Base-by-base conservation (phyloP, 1,140 invertebrate genomes). In the Parasteatoda tepidariorum region DNA sequence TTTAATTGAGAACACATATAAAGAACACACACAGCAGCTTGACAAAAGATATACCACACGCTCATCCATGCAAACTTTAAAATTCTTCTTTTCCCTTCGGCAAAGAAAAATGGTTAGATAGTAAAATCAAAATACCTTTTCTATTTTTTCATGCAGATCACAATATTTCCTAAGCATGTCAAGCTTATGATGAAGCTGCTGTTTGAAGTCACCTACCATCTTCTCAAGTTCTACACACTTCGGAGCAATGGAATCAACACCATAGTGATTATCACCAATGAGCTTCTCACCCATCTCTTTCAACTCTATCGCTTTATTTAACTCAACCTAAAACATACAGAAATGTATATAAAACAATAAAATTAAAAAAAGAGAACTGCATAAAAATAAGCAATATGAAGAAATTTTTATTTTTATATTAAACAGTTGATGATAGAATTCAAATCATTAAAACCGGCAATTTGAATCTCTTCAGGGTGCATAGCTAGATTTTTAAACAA, bases 171-270 rank as follows among this genome's bases (percentile, higher is more conserved):
- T 91, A 55, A 98, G 90, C 31, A 94, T 92, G 84, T 95, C 92
- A 67, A 94, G 90, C 86, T 96, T 90, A 87, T 93, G 93, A 48
- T 93, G 91, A 82, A 98, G 90, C 33, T 89, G 86, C 30, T 89
- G 87, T 18, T 88, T 86, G 81, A 92, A 90, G 84, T 94, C 93
- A 83, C 95, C 92, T 84, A 92, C 91, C 87, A 97, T 94, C 87
- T 95, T 91, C 85, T 94, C 92, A 82, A 98, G 88, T 89, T 98
- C 97, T 75, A 95, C 93, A 88, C 96, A 98, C 90, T 98, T 98
- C 22, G 97, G 96, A 87, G 96, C 93, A 28, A 98, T 93, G 79
- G 94, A 94, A 88, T 96, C 95, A 33, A 95, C 91, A 57, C 93
- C 93, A 88, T 93, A 94, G 70, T 93, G 92, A 87, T 93, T 92